A percentile compares a stretch with the other conserved stretches of the same genome.
phyloP scores from a whole-genome alignment of 1,140 invertebrate genomes.

The Agrypnia vestita region DNA sequence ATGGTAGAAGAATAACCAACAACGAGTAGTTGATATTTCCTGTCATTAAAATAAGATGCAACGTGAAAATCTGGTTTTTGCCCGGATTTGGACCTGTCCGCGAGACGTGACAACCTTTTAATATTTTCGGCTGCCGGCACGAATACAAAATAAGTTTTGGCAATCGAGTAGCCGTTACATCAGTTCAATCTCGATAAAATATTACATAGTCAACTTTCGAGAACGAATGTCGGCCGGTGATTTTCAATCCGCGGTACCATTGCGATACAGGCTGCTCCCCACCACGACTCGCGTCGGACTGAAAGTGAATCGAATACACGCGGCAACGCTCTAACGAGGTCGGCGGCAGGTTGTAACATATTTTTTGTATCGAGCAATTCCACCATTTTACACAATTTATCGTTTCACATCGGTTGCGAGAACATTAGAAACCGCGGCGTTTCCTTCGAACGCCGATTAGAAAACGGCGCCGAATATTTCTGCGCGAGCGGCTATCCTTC shows the following conservation, averaged over 20 bases:
- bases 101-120: no score
- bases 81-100: no score
- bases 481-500: conserved; percentile 52
- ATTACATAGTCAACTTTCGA: conserved; percentile 24
- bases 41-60: background rate
- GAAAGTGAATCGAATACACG: conserved; percentile 54
- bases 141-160: no score
- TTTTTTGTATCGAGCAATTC: conserved; percentile 55
- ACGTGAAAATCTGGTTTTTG: no score
- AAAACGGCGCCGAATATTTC: conserved; percentile 46
- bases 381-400: conserved; percentile 60
- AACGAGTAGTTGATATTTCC: background rate
- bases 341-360: conserved; percentile 52
- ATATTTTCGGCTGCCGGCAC: no score
- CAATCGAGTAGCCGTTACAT: no score
- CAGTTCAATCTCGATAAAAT: background rate
- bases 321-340: conserved; percentile 52
- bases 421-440: conserved; percentile 52
- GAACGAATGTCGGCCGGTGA: background rate
- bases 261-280: conserved; percentile 17
- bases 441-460: conserved; percentile 52
- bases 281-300: conserved; percentile 23
- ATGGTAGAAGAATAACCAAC: background rate
- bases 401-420: conserved; percentile 55
- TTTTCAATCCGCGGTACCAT: background rate